A percentile compares a stretch with the other conserved stretches of the same genome.
Conservation (phyloP, 1,140 invertebrate species). For the Eriocheir sinensis region DNA sequence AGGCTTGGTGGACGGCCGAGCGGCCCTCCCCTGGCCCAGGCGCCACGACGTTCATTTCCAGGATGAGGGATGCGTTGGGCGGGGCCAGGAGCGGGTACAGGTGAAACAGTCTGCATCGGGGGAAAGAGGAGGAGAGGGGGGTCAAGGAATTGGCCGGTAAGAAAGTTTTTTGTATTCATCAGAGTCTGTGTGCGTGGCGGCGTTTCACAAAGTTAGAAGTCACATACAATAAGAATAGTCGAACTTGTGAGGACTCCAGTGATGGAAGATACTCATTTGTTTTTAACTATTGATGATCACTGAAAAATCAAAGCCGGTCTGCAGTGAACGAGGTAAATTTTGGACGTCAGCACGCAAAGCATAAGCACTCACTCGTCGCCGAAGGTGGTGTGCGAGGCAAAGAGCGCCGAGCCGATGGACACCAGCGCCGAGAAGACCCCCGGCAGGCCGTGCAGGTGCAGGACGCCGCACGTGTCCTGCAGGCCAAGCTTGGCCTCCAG, state of each 20-base stretch:
- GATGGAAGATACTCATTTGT: neutral
- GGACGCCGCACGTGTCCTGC: constrained; percentile 84
- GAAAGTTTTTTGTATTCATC: neutral
- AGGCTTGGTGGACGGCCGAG: constrained; percentile 87
- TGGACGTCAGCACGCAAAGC: too few species aligned
- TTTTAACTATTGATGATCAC: neutral
- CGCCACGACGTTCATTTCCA: constrained; percentile 76
- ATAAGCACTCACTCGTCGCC: constrained; percentile 79
- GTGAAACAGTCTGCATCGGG: constrained; percentile 7
- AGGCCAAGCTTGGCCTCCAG: constrained; percentile 81
- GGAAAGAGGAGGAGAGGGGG: neutral
- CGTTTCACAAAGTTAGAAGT: neutral
- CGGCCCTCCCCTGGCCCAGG: constrained; percentile 85
- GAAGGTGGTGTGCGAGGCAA: constrained; percentile 81
- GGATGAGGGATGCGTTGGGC: neutral
- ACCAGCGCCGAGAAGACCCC: constrained; percentile 83
- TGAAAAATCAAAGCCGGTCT: too few species aligned
- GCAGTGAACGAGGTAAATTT: too few species aligned
- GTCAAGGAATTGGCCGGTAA: neutral
- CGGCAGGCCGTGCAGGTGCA: constrained; percentile 84
- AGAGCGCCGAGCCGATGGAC: constrained; percentile 81
- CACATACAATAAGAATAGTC: neutral
- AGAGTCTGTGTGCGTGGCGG: too few species aligned
- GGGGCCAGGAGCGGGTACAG: constrained; percentile 47
- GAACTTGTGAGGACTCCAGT: neutral